phyloP scores from a whole-genome alignment of 1,140 invertebrate species.

The Thalassaphorura encarpata region DNA sequence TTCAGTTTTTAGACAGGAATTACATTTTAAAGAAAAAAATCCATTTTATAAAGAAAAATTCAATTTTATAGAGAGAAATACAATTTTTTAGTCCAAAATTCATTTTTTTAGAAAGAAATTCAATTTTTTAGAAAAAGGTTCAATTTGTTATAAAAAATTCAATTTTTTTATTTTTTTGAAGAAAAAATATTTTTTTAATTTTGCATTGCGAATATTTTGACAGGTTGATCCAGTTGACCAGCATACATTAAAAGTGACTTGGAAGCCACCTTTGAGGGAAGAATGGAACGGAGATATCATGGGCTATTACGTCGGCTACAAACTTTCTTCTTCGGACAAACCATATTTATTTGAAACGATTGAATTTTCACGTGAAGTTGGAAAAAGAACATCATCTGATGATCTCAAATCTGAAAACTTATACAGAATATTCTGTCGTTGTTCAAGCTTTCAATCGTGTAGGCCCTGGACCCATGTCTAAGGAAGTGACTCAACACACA shows the following conservation, averaged over 20 bases:
- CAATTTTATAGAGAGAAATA: no score
- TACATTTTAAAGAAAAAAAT: no score
- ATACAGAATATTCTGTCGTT: constrained; percentile 88
- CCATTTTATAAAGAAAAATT: no score
- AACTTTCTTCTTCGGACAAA: constrained; percentile 76
- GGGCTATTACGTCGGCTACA: constrained; percentile 82
- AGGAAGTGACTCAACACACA: constrained; percentile 79
- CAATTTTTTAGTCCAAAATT: no score
- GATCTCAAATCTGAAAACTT: constrained; percentile 73
- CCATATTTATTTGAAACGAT: constrained; percentile 85
- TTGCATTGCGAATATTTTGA: constrained; percentile 40
- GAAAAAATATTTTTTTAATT: no score
- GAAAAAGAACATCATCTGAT: constrained; percentile 63
- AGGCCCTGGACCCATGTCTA: constrained; percentile 79
- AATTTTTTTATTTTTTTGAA: no score
- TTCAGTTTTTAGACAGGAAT: no score
- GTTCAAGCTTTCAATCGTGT: constrained; percentile 93
- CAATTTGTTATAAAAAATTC: no score
- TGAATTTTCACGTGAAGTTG: constrained; percentile 80
- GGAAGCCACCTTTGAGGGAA: constrained; percentile 80
- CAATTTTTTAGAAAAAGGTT: no score
- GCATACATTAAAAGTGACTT: constrained; percentile 79
- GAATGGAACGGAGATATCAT: constrained; percentile 86
- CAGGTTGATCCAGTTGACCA: constrained; percentile 85
- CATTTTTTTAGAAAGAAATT: no score